Conservation (phyloP, 2,113 vertebrate genomes). For the Chaetorhynchus papuensis region DNA sequence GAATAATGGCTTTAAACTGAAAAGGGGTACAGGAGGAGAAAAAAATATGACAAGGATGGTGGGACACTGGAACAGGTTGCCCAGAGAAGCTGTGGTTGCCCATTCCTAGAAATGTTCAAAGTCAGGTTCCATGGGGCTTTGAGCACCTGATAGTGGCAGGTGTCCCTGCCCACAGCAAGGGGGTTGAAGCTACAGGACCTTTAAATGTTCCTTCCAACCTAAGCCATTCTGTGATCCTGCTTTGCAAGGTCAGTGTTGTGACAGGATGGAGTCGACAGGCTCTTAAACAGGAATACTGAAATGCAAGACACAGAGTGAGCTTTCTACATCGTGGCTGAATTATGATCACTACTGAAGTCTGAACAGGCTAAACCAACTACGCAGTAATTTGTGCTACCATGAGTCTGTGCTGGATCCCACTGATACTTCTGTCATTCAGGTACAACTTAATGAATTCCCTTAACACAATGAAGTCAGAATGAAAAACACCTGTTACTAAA, state of each 20-base stretch:
- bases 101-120: not conserved
- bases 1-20: not conserved
- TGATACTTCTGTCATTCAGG: not conserved
- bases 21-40: not conserved
- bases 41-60: accelerated
- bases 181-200: not conserved
- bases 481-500: not conserved
- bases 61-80: not conserved
- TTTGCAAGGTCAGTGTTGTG: not conserved
- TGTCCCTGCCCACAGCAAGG: not conserved
- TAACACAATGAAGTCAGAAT: not conserved
- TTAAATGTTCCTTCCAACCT: not conserved
- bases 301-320: not conserved
- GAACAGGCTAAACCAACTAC: not conserved
- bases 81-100: not conserved
- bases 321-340: not conserved
- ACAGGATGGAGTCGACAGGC: not conserved
- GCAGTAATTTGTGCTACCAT: not conserved
- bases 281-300: not conserved
- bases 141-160: not conserved
- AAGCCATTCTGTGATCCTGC: not conserved
- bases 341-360: not conserved
- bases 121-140: not conserved
- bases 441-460: not conserved
- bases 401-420: not conserved